These are phyloP conservation scores for Lasiurus cinereus DNA, from an alignment of 2,113 vertebrate genomes.

Conservation along the genomic window DNA sequence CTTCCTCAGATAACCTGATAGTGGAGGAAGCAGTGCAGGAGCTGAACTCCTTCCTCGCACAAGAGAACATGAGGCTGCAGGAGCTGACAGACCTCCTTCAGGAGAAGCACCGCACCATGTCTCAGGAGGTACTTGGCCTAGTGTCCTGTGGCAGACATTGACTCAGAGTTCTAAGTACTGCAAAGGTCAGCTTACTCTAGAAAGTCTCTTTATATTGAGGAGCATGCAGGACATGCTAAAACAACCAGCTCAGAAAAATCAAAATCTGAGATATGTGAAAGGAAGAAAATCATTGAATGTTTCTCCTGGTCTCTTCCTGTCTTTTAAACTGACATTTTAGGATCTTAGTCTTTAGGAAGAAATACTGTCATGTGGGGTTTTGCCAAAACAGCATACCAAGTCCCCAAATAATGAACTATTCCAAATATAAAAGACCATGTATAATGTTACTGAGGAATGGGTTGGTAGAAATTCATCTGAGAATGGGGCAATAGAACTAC, in stretches of 20 bases:
- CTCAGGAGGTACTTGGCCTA: constrained; percentile 91
- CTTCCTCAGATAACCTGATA: constrained; percentile 87
- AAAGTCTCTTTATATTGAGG: constrained; percentile 35
- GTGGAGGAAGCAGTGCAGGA: constrained; percentile 91
- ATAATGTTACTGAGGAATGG: not conserved
- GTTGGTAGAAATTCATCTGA: constrained; percentile 17
- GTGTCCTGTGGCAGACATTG: not conserved
- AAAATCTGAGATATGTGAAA: not conserved
- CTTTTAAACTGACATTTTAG: constrained; percentile 14
- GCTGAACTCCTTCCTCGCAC: constrained; percentile 91
- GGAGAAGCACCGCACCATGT: constrained; percentile 96
- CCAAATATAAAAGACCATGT: not conserved
- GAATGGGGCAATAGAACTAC: not conserved
- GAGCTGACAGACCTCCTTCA: constrained; percentile 94
- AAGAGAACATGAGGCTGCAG: constrained; percentile 93
- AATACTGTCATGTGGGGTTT: not conserved
- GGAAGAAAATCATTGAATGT: not conserved
- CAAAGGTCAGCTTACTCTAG: not conserved
- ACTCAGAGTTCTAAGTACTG: not conserved
- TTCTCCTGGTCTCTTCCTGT: not conserved
- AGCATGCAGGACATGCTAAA: not conserved
- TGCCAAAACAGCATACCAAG: not conserved
- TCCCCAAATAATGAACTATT: not conserved
- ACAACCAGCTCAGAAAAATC: not conserved
- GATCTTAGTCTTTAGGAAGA: constrained; percentile 20